A percentile compares a stretch with the other conserved stretches of the same genome.
phyloP scores from a whole-genome alignment of 2,113 vertebrate genomes.

The Elephas maximus region DNA sequence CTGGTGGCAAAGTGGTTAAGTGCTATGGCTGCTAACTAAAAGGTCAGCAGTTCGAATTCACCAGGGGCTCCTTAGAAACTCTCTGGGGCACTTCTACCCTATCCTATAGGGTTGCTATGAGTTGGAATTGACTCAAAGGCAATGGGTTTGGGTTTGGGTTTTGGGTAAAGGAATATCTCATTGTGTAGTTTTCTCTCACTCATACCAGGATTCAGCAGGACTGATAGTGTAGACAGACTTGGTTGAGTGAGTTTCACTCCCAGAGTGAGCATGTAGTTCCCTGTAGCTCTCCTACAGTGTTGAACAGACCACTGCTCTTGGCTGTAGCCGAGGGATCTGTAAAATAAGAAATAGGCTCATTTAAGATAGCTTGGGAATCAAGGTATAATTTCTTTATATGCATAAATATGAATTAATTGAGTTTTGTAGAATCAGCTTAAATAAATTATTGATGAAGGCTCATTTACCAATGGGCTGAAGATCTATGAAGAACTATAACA shows the following conservation, averaged over 20 bases:
- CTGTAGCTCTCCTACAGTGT: neutral
- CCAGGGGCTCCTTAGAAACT: too few species aligned
- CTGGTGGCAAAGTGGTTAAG: too few species aligned
- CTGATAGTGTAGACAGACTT: neutral
- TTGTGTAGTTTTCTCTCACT: neutral
- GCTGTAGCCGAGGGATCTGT: neutral
- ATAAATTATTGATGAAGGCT: neutral
- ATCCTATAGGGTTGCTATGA: too few species aligned
- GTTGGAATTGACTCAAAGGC: too few species aligned
- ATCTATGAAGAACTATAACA: neutral
- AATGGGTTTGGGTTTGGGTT: too few species aligned
- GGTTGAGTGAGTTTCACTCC: neutral
- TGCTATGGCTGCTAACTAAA: too few species aligned
- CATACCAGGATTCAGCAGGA: neutral
- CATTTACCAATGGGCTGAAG: neutral
- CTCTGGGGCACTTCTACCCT: too few species aligned
- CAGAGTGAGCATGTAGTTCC: neutral
- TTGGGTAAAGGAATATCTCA: neutral
- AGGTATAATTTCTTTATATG: neutral
- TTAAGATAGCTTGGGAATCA: neutral
- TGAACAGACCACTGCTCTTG: neutral
- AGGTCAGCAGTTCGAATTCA: too few species aligned
- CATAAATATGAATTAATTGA: neutral
- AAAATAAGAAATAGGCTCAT: neutral
- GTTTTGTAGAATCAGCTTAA: neutral